phyloP scores from a whole-genome alignment of 2,888 invertebrate genomes.

The Physocephala rufipes region DNA sequence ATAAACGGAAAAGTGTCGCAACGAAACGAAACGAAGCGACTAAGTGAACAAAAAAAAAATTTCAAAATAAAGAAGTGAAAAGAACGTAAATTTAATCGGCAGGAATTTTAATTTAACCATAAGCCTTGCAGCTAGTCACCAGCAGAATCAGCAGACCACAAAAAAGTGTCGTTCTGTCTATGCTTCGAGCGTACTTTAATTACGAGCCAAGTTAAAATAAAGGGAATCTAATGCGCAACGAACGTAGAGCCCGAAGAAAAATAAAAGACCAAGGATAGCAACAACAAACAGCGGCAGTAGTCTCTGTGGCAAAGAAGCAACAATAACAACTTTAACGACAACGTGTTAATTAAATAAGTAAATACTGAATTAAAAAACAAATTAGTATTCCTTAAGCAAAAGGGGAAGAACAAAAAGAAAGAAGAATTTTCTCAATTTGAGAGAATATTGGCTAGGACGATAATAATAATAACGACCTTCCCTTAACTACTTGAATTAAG shows the following conservation, averaged over 20 bases:
- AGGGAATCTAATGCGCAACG: background rate
- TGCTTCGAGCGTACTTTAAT: constrained; percentile 24
- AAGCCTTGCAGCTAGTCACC: constrained; percentile 23
- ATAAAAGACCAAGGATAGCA: background rate
- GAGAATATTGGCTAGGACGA: too few species aligned
- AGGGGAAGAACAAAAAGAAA: too few species aligned
- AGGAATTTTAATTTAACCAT: constrained; percentile 29
- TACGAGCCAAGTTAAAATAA: constrained; percentile 17
- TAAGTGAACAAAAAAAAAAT: background rate
- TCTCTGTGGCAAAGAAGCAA: too few species aligned
- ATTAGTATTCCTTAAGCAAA: too few species aligned
- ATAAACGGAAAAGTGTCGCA: background rate
- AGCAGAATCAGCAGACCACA: background rate
- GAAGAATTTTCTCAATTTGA: too few species aligned
- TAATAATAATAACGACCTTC: too few species aligned
- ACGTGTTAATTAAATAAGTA: constrained; percentile 31
- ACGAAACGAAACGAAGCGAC: background rate
- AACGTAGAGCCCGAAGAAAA: background rate
- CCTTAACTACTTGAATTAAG: too few species aligned
- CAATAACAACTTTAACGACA: constrained; percentile 13
- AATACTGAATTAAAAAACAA: constrained; percentile 3
- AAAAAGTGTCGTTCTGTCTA: constrained; percentile 13
- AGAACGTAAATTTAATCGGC: constrained; percentile 22
- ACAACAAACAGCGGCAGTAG: background rate
- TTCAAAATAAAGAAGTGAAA: too few species aligned